A percentile compares a stretch with the other conserved stretches of the same genome.
Conservation (phyloP, 1,140 invertebrate species). For the Musca domestica region DNA sequence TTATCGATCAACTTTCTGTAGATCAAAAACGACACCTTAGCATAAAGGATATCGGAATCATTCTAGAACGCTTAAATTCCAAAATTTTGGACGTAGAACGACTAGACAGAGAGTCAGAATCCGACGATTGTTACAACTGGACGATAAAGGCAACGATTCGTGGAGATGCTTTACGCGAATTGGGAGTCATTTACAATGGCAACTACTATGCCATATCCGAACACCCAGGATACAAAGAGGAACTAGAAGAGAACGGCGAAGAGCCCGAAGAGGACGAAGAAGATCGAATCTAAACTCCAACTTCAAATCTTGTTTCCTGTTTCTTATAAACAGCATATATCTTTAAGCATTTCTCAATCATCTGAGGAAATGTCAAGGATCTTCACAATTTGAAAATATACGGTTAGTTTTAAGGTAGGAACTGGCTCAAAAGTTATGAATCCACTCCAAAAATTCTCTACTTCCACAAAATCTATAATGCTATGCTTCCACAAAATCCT, state of each 20-base stretch:
- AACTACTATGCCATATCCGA: constrained; percentile 94
- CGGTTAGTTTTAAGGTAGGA: no score
- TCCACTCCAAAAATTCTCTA: no score
- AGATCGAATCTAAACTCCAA: constrained; percentile 68
- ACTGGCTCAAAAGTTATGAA: no score
- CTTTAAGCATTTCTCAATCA: no score
- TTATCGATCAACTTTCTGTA: constrained; percentile 88
- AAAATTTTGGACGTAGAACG: constrained; percentile 92
- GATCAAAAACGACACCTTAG: constrained; percentile 87
- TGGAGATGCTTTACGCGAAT: constrained; percentile 82
- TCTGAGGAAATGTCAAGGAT: no score
- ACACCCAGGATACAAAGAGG: constrained; percentile 87
- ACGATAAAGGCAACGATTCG: constrained; percentile 90
- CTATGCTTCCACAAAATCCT: no score
- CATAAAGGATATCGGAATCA: constrained; percentile 93
- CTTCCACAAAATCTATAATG: no score
- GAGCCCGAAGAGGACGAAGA: constrained; percentile 77
- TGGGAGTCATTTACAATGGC: constrained; percentile 92
- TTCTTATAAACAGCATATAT: no score
- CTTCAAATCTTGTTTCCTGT: no score
- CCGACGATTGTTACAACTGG: constrained; percentile 91
- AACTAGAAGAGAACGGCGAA: constrained; percentile 77
- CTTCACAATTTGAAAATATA: no score
- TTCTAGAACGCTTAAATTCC: constrained; percentile 84
- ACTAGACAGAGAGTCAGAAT: constrained; percentile 84